phyloP scores from a whole-genome alignment of 2,888 invertebrate genomes.

The Priocnemis perturbator region DNA sequence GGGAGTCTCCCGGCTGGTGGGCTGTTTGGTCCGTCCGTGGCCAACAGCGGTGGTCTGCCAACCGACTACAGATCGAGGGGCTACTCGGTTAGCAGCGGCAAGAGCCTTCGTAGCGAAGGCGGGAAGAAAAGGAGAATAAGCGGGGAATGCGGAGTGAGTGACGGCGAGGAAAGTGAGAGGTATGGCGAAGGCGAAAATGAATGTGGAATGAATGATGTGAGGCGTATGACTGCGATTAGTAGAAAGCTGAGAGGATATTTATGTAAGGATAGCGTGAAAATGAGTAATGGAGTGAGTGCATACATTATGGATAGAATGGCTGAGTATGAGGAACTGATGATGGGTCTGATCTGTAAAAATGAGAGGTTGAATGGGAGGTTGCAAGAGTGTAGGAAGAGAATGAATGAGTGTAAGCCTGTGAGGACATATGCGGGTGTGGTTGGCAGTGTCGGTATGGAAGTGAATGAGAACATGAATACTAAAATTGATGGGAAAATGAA shows the following conservation, averaged over 20 bases:
- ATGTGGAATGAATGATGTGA: background rate
- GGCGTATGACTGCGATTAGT: background rate
- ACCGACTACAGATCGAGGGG: too few relatives aligned
- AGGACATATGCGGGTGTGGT: background rate
- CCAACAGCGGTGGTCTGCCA: too few relatives aligned
- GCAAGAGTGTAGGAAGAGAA: background rate
- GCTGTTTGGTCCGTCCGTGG: too few relatives aligned
- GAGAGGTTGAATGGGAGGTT: slow-evolving; percentile 2
- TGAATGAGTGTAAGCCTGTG: background rate
- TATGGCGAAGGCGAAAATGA: too few relatives aligned
- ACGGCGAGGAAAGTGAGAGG: too few relatives aligned
- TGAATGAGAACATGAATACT: background rate
- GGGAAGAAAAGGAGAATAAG: too few relatives aligned
- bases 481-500: too few relatives aligned
- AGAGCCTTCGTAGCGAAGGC: too few relatives aligned
- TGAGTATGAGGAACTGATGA: background rate
- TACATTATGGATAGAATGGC: background rate
- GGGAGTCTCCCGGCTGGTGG: too few relatives aligned
- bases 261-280: background rate
- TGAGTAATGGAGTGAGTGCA: background rate
- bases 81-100: too few relatives aligned
- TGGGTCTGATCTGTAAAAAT: background rate
- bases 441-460: too few relatives aligned
- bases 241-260: background rate
- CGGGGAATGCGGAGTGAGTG: too few relatives aligned